Conservation (phyloP, 2,888 invertebrate species). For the Drosophila testacea region DNA sequence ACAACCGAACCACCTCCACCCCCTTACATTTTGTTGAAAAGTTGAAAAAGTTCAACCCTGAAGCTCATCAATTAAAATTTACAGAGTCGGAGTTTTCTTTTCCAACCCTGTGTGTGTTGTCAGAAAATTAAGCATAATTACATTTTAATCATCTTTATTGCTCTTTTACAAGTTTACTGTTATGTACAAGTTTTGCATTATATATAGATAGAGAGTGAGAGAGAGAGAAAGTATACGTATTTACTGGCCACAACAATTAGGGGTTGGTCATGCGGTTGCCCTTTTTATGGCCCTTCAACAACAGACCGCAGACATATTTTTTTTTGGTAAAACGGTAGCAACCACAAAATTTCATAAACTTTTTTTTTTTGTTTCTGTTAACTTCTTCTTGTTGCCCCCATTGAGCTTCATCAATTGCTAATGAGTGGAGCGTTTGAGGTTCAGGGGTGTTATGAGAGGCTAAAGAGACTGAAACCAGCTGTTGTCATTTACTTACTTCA, state of each 20-base stretch:
- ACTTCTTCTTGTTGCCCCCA: conserved; percentile 2
- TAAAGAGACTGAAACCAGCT: conserved; percentile 58
- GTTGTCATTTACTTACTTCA: conserved; percentile 65
- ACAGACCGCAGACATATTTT: conserved; percentile 65
- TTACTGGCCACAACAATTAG: conserved; percentile 70
- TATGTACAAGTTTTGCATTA: conserved; percentile 69
- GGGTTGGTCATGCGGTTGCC: conserved; percentile 74
- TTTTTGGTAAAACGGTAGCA: conserved; percentile 75
- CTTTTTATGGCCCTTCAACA: conserved; percentile 61
- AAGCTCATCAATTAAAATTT: conserved; percentile 74
- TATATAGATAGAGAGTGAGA: conserved; percentile 27
- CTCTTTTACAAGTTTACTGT: conserved; percentile 80
- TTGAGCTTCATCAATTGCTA: conserved; percentile 77
- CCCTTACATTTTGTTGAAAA: conserved; percentile 43
- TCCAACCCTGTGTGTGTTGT: conserved; percentile 41
- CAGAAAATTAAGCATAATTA: conserved; percentile 80
- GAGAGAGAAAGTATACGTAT: conserved; percentile 17
- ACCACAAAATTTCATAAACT: conserved; percentile 78
- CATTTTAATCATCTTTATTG: conserved; percentile 84
- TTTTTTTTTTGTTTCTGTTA: conserved; percentile 30
- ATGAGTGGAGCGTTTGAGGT: conserved; percentile 60
- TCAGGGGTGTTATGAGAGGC: conserved; percentile 19
- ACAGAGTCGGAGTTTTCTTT: conserved; percentile 11
- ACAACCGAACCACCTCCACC: neutral
- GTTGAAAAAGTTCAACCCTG: conserved; percentile 75